Percentiles rank a stretch among this genome's conserved stretches.
Evolutionary conservation across 2,888 invertebrate genomes (phyloP).

Genomic region (Chrysodeixis includens): DNA sequence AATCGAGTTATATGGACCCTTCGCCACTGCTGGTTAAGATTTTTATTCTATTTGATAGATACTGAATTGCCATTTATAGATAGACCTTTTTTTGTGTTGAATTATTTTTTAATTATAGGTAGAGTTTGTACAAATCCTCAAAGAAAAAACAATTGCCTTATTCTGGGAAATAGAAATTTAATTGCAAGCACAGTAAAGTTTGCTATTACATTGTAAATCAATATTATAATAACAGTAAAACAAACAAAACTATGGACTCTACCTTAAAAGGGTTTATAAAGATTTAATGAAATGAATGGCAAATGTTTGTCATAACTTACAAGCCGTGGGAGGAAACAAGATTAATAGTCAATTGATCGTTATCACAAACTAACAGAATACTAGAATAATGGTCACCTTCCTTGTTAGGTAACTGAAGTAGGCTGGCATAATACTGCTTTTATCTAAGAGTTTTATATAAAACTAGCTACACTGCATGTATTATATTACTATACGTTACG

Average conservation of each 20-base stretch:
- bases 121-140: too few relatives aligned
- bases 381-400: constrained; percentile 27
- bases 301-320: constrained; percentile 32
- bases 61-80: too few relatives aligned
- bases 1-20: too few relatives aligned
- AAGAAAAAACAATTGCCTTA: too few relatives aligned
- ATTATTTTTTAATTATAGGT: too few relatives aligned
- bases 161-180: not conserved
- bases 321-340: constrained; percentile 31
- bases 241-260: not conserved
- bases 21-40: too few relatives aligned
- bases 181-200: not conserved
- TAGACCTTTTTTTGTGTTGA: too few relatives aligned
- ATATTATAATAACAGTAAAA: not conserved
- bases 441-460: too few relatives aligned
- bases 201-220: not conserved
- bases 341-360: constrained; percentile 28
- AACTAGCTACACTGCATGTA: too few relatives aligned
- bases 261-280: constrained; percentile 17
- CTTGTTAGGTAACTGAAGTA: not conserved
- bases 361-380: constrained; percentile 25
- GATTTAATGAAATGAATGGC: constrained; percentile 27
- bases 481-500: too few relatives aligned
- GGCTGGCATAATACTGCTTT: not conserved
- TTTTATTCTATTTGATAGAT: too few relatives aligned